Percentiles rank a stretch among this genome's conserved stretches.
phyloP scores from a whole-genome alignment of 1,140 invertebrate genomes.

The Zaprionus ornatus region DNA sequence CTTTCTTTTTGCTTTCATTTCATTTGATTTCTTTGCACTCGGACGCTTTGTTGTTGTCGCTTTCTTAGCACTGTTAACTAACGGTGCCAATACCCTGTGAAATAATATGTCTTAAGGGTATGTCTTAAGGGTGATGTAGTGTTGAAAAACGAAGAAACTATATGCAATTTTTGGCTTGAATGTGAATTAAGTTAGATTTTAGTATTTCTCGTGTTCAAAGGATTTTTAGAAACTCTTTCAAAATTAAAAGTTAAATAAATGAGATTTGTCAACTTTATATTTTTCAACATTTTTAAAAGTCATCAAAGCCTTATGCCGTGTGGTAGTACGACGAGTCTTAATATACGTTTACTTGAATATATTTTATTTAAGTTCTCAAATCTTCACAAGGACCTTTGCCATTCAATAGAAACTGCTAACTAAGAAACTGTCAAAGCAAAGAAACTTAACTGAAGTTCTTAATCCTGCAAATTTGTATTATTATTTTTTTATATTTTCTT shows the following conservation, averaged over 20 bases:
- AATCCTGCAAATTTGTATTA: background rate
- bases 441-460: too few relatives aligned
- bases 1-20: slow-evolving; percentile 32
- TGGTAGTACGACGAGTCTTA: background rate
- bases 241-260: too few relatives aligned
- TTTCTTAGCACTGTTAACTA: background rate
- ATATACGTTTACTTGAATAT: background rate
- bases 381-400: background rate
- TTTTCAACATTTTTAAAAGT: background rate
- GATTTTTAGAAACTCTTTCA: too few relatives aligned
- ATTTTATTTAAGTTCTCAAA: background rate
- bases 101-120: too few relatives aligned
- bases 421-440: background rate
- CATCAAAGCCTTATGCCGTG: background rate
- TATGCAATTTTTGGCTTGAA: too few relatives aligned
- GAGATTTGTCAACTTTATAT: too few relatives aligned
- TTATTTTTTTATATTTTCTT: background rate
- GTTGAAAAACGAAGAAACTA: too few relatives aligned
- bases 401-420: background rate
- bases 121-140: too few relatives aligned
- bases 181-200: too few relatives aligned
- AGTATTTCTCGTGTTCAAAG: too few relatives aligned
- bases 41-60: slow-evolving; percentile 23
- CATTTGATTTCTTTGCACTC: slow-evolving; percentile 25
- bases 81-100: background rate